phyloP scores from a whole-genome alignment of 2,113 vertebrate genomes.

The Campylomormyrus numenius region DNA sequence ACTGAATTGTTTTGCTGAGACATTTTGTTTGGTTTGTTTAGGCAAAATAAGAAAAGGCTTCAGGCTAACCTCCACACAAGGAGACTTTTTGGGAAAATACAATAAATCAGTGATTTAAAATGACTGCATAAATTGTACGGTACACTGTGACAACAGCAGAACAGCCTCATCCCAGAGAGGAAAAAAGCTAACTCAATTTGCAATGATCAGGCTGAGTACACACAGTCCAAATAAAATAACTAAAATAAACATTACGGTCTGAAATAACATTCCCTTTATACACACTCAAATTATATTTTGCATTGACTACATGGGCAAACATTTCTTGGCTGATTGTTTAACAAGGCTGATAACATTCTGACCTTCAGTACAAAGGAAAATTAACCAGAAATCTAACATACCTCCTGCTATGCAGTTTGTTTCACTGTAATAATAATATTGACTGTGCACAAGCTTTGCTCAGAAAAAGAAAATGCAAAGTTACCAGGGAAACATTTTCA shows the following conservation, averaged over 20 bases:
- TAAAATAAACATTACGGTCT: neutral
- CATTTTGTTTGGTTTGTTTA: neutral
- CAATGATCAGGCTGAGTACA: neutral
- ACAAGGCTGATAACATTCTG: neutral
- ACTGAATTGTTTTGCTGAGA: constrained; percentile 3
- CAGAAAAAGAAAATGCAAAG: neutral
- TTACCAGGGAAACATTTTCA: neutral
- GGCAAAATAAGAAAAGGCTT: neutral
- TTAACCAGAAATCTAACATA: neutral
- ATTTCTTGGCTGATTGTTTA: neutral
- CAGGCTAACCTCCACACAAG: neutral
- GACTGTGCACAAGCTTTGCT: neutral
- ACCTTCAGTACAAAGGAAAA: neutral
- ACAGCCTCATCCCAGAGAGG: neutral
- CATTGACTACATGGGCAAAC: neutral
- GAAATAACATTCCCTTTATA: constrained; percentile 2
- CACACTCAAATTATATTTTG: neutral
- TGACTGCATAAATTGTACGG: neutral
- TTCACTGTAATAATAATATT: neutral
- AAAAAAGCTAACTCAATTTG: constrained; percentile 5
- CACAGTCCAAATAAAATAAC: neutral
- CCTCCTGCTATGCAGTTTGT: neutral
- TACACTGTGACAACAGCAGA: neutral
- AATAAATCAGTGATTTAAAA: constrained; percentile 5
- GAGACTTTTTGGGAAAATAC: neutral